A percentile compares a stretch with the other conserved stretches of the same genome.
phyloP scores from a whole-genome alignment of 2,797 vertebrate genomes.

The Parauchenoglanis punctatus region DNA sequence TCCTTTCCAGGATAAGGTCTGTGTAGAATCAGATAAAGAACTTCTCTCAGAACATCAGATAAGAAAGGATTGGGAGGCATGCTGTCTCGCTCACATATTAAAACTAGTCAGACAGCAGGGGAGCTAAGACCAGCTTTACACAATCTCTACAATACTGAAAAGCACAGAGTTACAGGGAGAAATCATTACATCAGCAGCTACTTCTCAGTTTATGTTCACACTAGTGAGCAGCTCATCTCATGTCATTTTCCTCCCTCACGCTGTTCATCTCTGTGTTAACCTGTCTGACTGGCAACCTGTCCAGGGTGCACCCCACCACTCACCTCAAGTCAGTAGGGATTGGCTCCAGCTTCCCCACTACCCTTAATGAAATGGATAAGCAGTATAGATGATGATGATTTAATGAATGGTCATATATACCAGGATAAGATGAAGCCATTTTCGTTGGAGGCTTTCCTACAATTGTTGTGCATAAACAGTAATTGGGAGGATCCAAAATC shows the following conservation, averaged over 20 bases:
- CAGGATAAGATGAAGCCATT: not conserved
- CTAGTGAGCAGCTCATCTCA: not conserved
- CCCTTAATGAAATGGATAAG: too few species aligned
- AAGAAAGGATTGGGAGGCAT: not conserved
- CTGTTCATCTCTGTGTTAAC: too few species aligned
- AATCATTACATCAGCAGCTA: not conserved
- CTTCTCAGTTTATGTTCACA: not conserved
- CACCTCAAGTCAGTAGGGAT: too few species aligned
- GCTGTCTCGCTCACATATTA: not conserved
- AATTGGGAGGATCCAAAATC: not conserved
- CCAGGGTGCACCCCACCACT: too few species aligned
- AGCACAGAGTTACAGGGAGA: not conserved
- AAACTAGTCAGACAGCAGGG: slow-evolving; percentile 8
- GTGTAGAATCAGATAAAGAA: slow-evolving; percentile 18
- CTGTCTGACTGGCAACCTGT: too few species aligned
- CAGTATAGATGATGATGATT: too few species aligned
- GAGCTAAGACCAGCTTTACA: slow-evolving; percentile 9
- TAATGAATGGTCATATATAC: not conserved
- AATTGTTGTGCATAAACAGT: not conserved
- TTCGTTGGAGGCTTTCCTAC: not conserved
- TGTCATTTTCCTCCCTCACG: too few species aligned
- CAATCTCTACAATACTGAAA: not conserved
- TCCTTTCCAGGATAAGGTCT: not conserved
- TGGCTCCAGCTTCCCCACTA: too few species aligned
- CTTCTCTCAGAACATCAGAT: slow-evolving; percentile 10